Evolutionary conservation across 1,140 invertebrate genomes (phyloP), one percentile per base, ranked within the genome.

Genomic region (Nomia melanderi): DNA sequence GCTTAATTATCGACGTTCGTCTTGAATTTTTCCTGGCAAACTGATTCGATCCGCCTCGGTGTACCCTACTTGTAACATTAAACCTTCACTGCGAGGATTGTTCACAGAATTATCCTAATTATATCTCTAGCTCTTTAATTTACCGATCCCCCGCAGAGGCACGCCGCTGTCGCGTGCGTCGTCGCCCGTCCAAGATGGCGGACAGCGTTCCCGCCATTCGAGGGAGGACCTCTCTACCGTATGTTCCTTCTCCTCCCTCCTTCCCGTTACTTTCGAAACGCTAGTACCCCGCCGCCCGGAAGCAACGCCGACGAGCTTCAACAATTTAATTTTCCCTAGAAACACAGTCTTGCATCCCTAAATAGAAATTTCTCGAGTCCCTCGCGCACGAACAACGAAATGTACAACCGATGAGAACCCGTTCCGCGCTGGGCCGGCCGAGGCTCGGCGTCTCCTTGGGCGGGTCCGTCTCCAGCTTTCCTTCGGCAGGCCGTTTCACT

Each of bases 271-370:
- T 57, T 17, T 29, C 36, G n/a, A n/a, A 27, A 44, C 25, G 25
- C 27, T 63, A 39, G 14, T 44, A 20, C 27, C 7, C 39, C n/a
- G 29, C 20, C 39, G 25, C n/a, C 27, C 11, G 20, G 27, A 20
- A 63, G n/a, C 36, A 31, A 17, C 17, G n/a, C 27, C 17, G 36
- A 29, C 11, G 20, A 50, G 20, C 8, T 25, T 50, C 23, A 44
- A 62, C 11, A 11, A 41, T 17, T 53, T 31, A 33, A 67, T 75
- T 66, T 66, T 47, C 23, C 7, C 54, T 31, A 44, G 29, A 75
- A 57, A n/a, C n/a, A n/a, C 23, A 33, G 33, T 60, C 33, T 53
- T 56, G 33, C 31, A 14, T 76, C 27, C 2, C 23, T 62, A 53
- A 39, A 54, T 41, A 47, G 27, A 31, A 56, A 57, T 31, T 25